Evolutionary conservation across 2,113 vertebrate genomes (phyloP).

Genomic region (Ia io): DNA sequence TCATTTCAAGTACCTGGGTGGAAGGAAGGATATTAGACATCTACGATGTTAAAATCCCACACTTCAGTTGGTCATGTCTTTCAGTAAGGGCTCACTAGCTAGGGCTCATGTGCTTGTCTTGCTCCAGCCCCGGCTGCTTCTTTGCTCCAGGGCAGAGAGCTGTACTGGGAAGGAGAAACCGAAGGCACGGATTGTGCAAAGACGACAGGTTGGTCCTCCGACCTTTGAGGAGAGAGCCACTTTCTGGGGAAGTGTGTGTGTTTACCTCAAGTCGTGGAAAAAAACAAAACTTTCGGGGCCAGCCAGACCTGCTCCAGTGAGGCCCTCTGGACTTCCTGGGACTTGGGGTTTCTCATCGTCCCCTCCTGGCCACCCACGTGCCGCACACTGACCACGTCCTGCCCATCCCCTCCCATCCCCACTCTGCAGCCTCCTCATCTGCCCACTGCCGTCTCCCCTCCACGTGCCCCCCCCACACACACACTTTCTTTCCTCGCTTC

Average conservation of each 20-base stretch:
- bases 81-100: not conserved
- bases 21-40: not conserved
- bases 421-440: not conserved
- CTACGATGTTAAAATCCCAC: not conserved
- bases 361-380: fast-evolving
- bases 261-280: not conserved
- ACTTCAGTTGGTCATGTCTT: not conserved
- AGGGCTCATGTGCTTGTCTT: not conserved
- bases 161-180: not conserved
- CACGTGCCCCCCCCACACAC: too few relatives aligned
- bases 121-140: not conserved
- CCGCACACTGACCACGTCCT: fast-evolving
- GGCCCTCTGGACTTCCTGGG: not conserved
- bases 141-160: not conserved
- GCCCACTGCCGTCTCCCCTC: not conserved
- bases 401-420: fast-evolving
- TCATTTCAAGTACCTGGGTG: not conserved
- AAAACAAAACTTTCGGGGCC: not conserved
- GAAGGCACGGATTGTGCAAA: not conserved
- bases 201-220: not conserved
- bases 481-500: too few relatives aligned
- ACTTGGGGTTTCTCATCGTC: not conserved
- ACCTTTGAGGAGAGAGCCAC: not conserved
- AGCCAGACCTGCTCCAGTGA: not conserved
- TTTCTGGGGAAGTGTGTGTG: not conserved